These are phyloP conservation scores for Apostichopus leukothele DNA, from an alignment of 53 echinoderm and acorn worm species.

Conservation along the genomic window DNA sequence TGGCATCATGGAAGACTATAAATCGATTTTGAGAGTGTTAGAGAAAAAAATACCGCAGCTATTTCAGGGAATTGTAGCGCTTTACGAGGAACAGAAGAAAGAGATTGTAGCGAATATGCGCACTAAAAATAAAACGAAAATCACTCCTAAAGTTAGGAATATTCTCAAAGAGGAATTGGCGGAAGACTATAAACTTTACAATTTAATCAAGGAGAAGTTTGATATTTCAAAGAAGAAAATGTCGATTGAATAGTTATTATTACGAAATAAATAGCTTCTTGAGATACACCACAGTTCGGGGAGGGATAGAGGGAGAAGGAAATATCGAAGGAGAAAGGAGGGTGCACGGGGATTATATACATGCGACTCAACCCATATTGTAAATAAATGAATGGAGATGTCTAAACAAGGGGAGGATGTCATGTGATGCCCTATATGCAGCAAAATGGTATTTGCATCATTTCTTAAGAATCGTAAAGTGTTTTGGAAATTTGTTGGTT, in stretches of 20 bases:
- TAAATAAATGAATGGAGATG: too few relatives aligned
- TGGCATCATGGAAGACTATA: constrained; percentile 37
- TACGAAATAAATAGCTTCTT: too few relatives aligned
- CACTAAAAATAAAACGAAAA: background rate
- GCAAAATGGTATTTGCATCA: too few relatives aligned
- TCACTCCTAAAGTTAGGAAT: constrained; percentile 4
- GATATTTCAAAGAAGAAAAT: background rate
- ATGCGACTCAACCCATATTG: too few relatives aligned
- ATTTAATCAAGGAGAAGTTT: background rate
- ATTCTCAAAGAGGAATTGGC: background rate
- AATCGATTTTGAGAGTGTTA: background rate
- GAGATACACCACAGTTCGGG: too few relatives aligned
- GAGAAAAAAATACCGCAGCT: constrained; percentile 16
- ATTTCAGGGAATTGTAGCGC: background rate
- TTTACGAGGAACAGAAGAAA: constrained; percentile 8
- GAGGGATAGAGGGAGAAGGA: too few relatives aligned
- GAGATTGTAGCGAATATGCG: background rate
- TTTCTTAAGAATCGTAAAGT: too few relatives aligned
- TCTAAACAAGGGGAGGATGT: too few relatives aligned
- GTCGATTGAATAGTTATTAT: background rate
- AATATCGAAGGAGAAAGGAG: too few relatives aligned
- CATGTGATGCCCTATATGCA: too few relatives aligned
- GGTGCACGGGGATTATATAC: too few relatives aligned
- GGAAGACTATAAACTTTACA: constrained; percentile 22
- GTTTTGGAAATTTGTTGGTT: too few relatives aligned